These are phyloP conservation scores for Chaenodraco wilsoni DNA, from an alignment of 2,797 vertebrate genomes.

Conservation along the genomic window DNA sequence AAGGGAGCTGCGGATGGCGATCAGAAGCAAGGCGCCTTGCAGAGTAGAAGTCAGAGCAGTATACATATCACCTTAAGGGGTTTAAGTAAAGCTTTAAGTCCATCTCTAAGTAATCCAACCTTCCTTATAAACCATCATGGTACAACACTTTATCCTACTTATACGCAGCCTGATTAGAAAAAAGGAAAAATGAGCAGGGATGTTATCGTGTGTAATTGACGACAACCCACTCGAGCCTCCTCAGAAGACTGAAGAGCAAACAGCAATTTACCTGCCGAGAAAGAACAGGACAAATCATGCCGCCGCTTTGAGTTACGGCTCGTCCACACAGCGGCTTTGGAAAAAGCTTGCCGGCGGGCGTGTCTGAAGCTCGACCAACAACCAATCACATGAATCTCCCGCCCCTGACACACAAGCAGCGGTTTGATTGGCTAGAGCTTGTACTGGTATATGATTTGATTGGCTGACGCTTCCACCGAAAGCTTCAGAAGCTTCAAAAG, in stretches of 20 bases:
- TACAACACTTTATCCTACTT: slow-evolving; percentile 6
- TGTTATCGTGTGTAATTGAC: slow-evolving; percentile 3
- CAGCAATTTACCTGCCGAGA: slow-evolving; percentile 41
- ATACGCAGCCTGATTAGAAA: slow-evolving; percentile 23
- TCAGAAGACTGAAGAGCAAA: slow-evolving; percentile 35
- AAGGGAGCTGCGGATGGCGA: slow-evolving; percentile 44
- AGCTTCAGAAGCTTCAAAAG: no score
- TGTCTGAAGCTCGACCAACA: no score
- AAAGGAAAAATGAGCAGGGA: slow-evolving; percentile 16
- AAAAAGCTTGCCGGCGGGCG: no score
- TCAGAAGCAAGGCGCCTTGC: slow-evolving; percentile 42
- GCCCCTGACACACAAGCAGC: no score
- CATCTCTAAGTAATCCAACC: slow-evolving; percentile 69
- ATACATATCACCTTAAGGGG: slow-evolving; percentile 72
- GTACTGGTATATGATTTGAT: no score
- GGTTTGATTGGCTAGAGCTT: no score
- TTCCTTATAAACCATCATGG: slow-evolving; percentile 34
- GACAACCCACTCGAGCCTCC: background rate
- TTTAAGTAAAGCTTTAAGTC: slow-evolving; percentile 63
- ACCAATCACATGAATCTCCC: no score
- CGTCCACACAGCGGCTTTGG: no score
- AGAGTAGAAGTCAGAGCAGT: slow-evolving; percentile 48
- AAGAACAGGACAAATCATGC: slow-evolving; percentile 44
- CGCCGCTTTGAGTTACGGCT: slow-evolving; percentile 35
- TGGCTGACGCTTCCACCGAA: no score